Base-by-base conservation (phyloP, 2,797 vertebrate species). In the Onychomys arenicola region DNA sequence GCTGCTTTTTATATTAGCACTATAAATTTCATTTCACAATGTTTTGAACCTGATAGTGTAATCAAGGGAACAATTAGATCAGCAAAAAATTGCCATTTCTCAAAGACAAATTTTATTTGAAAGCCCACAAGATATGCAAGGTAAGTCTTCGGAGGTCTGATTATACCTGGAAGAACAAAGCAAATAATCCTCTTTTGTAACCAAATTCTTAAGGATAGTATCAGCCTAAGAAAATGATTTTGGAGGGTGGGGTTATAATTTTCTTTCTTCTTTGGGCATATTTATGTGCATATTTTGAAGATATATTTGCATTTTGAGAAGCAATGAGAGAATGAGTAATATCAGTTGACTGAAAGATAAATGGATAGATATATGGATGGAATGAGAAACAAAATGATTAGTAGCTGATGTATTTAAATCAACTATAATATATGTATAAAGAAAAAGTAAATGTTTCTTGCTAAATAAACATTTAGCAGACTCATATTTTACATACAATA, bases 61-160 rank as follows among this genome's bases (percentile, higher is more conserved):
- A 71, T 61, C 77, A 95, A 90, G 67, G 49, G 27, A 93, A 78
- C 27, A 91, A 85, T 76, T 91, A 81, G 85, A n/a, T 92, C 25
- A 75, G 69, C 69, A 95, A 97, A 95, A 97, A 89, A 75, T 49
- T 84, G 17, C 29, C 32, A 0, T 94, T 94, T 97, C 65, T 97
- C 90, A 75, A 83, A 55, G 86, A 71, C 32, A 27, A 89, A 76
- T 85, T 96, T 67, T 71, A 55, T 96, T 9, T 97, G 96, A 93
- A 94, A 29, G 29, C 13, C 87, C 73, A 55, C 49, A 81, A 93
- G n/a, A 89, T 73, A 80, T 71, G 34, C 49, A 73, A 83, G 90
- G 97, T 98, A 97, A 96, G 95, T 89, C 77, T 90, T 94, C 76
- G 14, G 34, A 89, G 32, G 16, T n/a, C 89, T 96, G 83, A 94